Percentiles rank a stretch among this genome's conserved stretches.
These are phyloP conservation scores for Seriola quinqueradiata DNA, from an alignment of 2,113 vertebrate genomes.

Conservation along the genomic window DNA sequence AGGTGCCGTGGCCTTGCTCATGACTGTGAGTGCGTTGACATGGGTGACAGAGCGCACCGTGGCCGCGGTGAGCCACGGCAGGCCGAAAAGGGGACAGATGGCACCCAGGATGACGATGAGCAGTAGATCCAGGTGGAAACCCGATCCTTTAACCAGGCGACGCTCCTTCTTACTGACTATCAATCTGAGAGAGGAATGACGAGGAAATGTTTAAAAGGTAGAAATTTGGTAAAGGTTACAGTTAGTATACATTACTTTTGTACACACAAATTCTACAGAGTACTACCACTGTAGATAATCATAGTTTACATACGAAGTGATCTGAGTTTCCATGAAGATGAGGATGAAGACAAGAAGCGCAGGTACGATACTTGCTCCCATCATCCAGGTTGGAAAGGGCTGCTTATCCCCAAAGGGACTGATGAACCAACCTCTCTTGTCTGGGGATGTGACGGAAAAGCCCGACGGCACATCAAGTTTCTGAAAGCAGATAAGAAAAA, in stretches of 20 bases:
- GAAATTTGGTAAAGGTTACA: background rate
- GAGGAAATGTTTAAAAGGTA: accelerated
- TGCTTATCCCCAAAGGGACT: constrained; percentile 93
- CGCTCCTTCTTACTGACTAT: constrained; percentile 98
- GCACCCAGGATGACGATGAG: constrained; percentile 95
- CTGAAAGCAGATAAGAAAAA: constrained; percentile 74
- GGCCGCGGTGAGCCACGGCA: constrained; percentile 96
- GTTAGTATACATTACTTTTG: no score
- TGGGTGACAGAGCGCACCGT: constrained; percentile 97
- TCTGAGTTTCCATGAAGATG: constrained; percentile 99
- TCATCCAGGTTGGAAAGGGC: constrained; percentile 97
- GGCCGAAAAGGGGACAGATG: constrained; percentile 92
- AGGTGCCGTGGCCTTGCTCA: constrained; percentile 96
- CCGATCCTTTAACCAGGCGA: constrained; percentile 93
- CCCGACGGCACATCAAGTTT: constrained; percentile 96
- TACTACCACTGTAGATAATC: background rate
- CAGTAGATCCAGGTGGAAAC: constrained; percentile 96
- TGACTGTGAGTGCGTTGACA: constrained; percentile 95
- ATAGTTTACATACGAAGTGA: constrained; percentile 91
- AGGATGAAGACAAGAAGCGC: constrained; percentile 98
- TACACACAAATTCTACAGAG: background rate
- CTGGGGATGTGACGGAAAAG: constrained; percentile 94
- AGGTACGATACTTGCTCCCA: constrained; percentile 94
- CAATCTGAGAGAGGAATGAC: constrained; percentile 81
- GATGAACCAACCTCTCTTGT: constrained; percentile 97